A percentile compares a stretch with the other conserved stretches of the same genome.
phyloP scores from a whole-genome alignment of 2,888 invertebrate genomes.

The Dasypolia templi region DNA sequence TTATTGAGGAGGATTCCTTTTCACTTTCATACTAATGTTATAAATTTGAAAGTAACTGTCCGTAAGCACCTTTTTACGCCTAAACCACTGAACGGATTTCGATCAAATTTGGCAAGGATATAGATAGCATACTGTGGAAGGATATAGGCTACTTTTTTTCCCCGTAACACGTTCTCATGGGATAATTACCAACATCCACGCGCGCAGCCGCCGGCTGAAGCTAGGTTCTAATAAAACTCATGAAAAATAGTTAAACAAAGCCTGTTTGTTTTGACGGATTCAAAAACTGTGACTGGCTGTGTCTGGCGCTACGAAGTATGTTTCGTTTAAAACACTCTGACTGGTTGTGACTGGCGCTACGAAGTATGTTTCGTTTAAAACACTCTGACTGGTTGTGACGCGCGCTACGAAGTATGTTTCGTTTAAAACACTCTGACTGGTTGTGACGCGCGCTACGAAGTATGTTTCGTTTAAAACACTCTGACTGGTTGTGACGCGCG shows the following conservation, averaged over 20 bases:
- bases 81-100: no score
- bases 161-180: no score
- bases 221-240: no score
- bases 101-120: no score
- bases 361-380: background rate
- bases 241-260: background rate
- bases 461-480: background rate
- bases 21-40: no score
- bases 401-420: background rate
- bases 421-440: background rate
- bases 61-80: no score
- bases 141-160: no score
- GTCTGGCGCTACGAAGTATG: background rate
- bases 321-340: background rate
- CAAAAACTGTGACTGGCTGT: background rate
- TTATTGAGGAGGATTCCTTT: background rate
- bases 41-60: no score
- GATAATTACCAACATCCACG: no score
- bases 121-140: no score
- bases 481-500: background rate
- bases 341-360: background rate
- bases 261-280: background rate
- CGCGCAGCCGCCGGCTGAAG: no score
- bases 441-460: background rate
- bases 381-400: background rate